Evolutionary conservation across 2,888 invertebrate species (phyloP), one percentile per base, ranked within the genome.

Genomic region (Melinaea marsaeus): DNA sequence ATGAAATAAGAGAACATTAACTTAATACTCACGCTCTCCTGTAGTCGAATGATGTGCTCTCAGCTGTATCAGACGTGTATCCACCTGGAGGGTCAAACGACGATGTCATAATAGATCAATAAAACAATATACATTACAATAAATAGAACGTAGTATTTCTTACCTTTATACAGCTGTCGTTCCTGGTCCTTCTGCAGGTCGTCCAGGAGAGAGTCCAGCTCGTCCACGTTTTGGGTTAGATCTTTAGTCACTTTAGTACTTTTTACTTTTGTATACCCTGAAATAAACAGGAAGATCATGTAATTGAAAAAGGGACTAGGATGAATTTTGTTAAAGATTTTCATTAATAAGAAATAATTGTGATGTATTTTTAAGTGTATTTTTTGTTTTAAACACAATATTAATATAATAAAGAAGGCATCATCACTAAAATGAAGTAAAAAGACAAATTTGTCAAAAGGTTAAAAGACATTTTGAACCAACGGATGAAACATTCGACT

Each of bases 131-230:
- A 22, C n/a, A 4, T 22, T 47, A 22, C 3, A 48, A 22, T 48
- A 22, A 48, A 22, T 48, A 4, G 1, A 46, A 22, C 22, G 22
- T 22, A 22, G 22, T 22, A 22, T 22, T 22, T 22, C 83, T 81
- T 69, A 90, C 91, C 86, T 75, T 90, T 91, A 69, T 90, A 90
- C 2, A 90, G 81, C 76, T 90, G 90, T 61, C 91, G 74, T 63
- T 91, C 91, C 71, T 91, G 91, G 57, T 91, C 91, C 68, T 85
- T 87, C 76, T 95, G 94, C 73, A 95, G 84, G 79, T 95, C 95
- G 72, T 95, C 95, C 61, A 95, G 88, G 58, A 95, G 84, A 0
- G 94, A 94, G 79, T 95, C 95, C 76, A 95, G 83, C 79, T 95
- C 95, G 74, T 94, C 95, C 57, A 95, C 94, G 76, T 95, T 95